phyloP scores from a whole-genome alignment of 2,113 vertebrate genomes.

The Merops nubicus region DNA sequence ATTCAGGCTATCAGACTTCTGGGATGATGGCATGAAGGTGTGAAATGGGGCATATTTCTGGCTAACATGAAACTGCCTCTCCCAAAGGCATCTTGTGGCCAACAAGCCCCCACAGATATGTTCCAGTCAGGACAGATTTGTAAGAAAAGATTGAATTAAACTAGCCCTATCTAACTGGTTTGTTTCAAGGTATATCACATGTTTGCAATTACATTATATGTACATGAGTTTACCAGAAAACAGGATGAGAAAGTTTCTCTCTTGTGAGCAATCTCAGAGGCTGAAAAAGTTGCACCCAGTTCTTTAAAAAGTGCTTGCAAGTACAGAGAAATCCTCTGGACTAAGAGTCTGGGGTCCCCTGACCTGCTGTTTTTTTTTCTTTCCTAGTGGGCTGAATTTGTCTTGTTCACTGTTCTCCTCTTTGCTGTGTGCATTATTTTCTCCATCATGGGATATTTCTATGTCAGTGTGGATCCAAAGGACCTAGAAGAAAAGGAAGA shows the following conservation, averaged over 20 bases:
- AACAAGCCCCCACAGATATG: background rate
- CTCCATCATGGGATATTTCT: slow-evolving; percentile 94
- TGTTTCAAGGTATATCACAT: background rate
- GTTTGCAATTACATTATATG: background rate
- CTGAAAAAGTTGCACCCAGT: background rate
- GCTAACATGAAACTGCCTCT: background rate
- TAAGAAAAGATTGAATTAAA: background rate
- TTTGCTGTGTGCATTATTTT: slow-evolving; percentile 89
- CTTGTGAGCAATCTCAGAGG: background rate
- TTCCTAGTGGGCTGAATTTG: slow-evolving; percentile 94
- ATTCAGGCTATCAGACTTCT: background rate
- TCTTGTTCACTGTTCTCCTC: slow-evolving; percentile 89
- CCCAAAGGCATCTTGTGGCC: background rate
- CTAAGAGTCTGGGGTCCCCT: background rate
- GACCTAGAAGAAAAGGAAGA: slow-evolving; percentile 69
- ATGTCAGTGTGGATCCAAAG: slow-evolving; percentile 83
- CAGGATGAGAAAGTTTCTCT: background rate
- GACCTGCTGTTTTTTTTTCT: slow-evolving; percentile 48
- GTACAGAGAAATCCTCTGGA: background rate
- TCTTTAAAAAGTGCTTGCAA: background rate
- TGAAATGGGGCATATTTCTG: background rate
- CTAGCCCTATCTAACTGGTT: background rate
- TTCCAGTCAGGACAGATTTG: background rate
- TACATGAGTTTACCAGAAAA: background rate
- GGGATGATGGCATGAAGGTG: background rate